phyloP scores from a whole-genome alignment of 2,888 invertebrate genomes.

The Petrophora chlorosata region DNA sequence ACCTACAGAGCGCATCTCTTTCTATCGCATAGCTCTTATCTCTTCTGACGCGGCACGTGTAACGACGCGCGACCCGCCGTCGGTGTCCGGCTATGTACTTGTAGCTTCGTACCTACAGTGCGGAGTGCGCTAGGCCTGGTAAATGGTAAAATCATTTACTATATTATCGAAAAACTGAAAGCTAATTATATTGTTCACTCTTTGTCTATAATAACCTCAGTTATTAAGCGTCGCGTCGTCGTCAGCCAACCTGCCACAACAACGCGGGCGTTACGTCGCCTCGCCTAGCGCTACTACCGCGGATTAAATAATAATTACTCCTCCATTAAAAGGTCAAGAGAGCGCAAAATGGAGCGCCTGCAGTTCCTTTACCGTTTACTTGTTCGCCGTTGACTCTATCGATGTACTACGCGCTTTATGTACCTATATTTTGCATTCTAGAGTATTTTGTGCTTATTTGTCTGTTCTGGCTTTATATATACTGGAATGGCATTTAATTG shows the following conservation, averaged over 20 bases:
- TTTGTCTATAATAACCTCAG: slow-evolving; percentile 36
- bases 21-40: too few species aligned
- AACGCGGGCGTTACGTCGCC: slow-evolving; percentile 48
- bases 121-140: too few species aligned
- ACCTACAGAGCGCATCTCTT: too few species aligned
- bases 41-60: too few species aligned
- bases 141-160: too few species aligned
- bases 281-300: slow-evolving; percentile 45
- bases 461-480: background rate
- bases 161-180: too few species aligned
- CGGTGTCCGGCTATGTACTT: too few species aligned
- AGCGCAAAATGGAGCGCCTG: slow-evolving; percentile 51
- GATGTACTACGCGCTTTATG: background rate
- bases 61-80: too few species aligned
- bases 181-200: too few species aligned
- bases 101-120: too few species aligned
- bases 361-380: slow-evolving; percentile 32
- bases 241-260: slow-evolving; percentile 47
- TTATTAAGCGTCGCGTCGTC: too few species aligned
- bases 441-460: background rate
- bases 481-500: too few species aligned
- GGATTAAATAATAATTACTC: slow-evolving; percentile 63
- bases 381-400: slow-evolving; percentile 8
- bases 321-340: slow-evolving; percentile 53
- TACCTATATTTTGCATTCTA: slow-evolving; percentile 1